Base-by-base conservation (phyloP, 2,113 vertebrate species). In the Platysternon megacephalum region DNA sequence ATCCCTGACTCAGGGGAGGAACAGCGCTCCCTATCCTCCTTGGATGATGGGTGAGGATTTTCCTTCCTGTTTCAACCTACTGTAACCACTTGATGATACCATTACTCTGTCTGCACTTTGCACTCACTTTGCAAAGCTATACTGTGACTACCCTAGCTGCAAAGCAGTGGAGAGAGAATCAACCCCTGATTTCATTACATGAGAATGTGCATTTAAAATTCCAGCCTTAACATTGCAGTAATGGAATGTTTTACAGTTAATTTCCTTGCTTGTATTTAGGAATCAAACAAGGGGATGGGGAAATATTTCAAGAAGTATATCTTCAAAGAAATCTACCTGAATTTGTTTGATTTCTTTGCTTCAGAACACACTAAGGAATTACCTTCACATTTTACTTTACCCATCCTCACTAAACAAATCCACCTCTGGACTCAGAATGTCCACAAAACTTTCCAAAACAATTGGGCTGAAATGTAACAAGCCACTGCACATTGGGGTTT, bases 111-210 rank as follows among this genome's bases (percentile, higher is more conserved):
- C 56, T 61, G 29, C 32, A 32, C n/a, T 72, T 68, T 68, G 61
- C 61, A 72, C 14, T 14, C 14, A 61, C 58, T 61, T n/a, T n/a
- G 35, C 6, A 89, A 12, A 6, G 80, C 86, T 87, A 72, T 16
- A 7, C 52, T 56, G 24, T 83, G 79, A 91, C 11, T 58, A 49
- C 5, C 86, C 5, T 26, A 85, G 13, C 46, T 0, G 0, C 0
- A 90, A 72, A 93, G 42, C 53, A 1, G 1, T 87, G 82, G n/a
- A 92, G 94, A 96, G n/a, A 92, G 94, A 96, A 87, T 46, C 55
- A 72, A 22, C 8, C 90, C 85, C 26, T 8, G 44, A 29, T 87
- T 94, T 95, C 46, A 82, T 39, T 8, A 49, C 12, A 84, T 11
- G 53, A 21, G 65, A 94, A 86, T 72, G 28, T 55, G n/a, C 58